Base-by-base conservation (phyloP, 2,113 vertebrate species). In the Siphamia tubifer region DNA sequence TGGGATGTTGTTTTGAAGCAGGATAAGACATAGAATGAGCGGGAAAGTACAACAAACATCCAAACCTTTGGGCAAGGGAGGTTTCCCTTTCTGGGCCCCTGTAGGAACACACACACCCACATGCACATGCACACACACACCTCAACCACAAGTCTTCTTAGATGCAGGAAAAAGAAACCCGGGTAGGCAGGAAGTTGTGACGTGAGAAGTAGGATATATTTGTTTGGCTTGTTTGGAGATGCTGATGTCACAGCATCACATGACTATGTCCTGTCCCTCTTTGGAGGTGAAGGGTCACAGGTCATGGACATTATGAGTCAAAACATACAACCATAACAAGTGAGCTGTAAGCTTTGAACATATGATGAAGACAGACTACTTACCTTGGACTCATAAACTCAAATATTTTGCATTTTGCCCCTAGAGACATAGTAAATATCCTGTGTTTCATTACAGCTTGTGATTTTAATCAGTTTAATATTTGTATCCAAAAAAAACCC, bases 1-100 rank as follows among this genome's bases (percentile, higher is more conserved):
- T 49, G 56, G 60, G 58, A 64, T 74, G 77, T 70, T 85, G 79
- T 84, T 88, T 84, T 86, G 73, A 75, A 78, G 56, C 53, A 17
- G 24, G 21, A 54, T 39, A 54, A 63, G 53, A 43, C 35, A 1
- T 62, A 39, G n/a, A 79, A 62, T 8, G 36, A 54, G 34, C 25
- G 9, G 27, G 44, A 42, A 48, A 64, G 65, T 54, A 38, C 31
- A 68, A 73, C 23, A 45, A 60, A 64, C 11, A 20, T 82, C 35
- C 53, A 80, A 65, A 78, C 61, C 65, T 47, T 54, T 28, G 24
- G n/a, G 28, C 24, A 4, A 27, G 44, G 5, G 12, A 47, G 13
- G 3, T 25, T 13, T 12, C 24, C 13, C 44, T 16, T n/a, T 23
- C 8, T 12, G 44, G 49, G 45, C 57, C 64, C 24, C 12, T 4